Percentiles rank a stretch among this genome's conserved stretches.
Conservation (phyloP, 2,888 invertebrate genomes). For the Chaetogeoica ovagalla region DNA sequence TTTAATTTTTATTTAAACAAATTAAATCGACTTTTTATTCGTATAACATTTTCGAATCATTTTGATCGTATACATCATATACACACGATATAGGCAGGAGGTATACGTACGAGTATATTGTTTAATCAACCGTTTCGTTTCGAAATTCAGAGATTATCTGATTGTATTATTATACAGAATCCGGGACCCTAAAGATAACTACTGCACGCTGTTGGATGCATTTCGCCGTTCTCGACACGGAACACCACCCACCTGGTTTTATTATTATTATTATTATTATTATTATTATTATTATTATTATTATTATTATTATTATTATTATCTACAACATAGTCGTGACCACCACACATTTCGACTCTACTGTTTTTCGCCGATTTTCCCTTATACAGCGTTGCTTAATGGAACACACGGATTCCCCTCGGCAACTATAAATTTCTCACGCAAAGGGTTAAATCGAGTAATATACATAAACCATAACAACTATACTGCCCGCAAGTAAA, state of each 20-base stretch:
- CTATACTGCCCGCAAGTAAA: background rate
- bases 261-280: constrained; percentile 7
- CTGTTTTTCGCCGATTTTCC: background rate
- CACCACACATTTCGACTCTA: background rate
- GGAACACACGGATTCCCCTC: constrained; percentile 5
- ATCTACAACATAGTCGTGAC: background rate
- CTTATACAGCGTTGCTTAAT: constrained; percentile 7
- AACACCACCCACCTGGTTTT: background rate
- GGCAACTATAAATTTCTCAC: constrained; percentile 11
- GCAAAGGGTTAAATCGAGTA: constrained; percentile 33
- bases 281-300: background rate
- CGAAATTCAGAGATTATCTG: background rate
- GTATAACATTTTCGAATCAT: no score
- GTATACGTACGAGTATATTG: no score
- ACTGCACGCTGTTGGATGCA: background rate
- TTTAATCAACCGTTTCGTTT: no score
- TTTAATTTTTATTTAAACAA: no score
- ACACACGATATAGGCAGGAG: no score
- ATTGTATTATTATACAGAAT: background rate
- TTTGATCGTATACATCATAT: no score
- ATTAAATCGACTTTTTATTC: no score
- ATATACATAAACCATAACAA: background rate
- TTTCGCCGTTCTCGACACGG: background rate
- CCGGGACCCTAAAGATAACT: background rate
- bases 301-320: constrained; percentile 5